These are phyloP conservation scores for Porites lobata DNA, from an alignment of 92 coral and sea anemone species.

Conservation along the genomic window DNA sequence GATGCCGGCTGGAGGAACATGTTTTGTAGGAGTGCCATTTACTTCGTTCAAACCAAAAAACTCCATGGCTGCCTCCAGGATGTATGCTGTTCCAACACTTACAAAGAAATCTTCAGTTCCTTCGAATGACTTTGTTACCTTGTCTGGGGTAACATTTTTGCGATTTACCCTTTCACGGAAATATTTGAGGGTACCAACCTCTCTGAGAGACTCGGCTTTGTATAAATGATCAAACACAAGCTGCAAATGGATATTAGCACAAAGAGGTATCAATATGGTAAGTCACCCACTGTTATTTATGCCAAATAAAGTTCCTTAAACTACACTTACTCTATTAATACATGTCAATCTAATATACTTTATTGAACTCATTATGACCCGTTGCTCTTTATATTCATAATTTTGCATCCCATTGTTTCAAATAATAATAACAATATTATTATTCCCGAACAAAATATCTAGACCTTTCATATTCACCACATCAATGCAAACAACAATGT, in stretches of 20 bases:
- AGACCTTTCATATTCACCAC: too few species aligned
- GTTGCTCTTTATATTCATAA: too few species aligned
- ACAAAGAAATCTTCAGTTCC: constrained; percentile 29
- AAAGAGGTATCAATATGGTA: too few species aligned
- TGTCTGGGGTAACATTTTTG: constrained; percentile 36
- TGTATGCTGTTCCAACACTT: constrained; percentile 28
- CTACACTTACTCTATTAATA: too few species aligned
- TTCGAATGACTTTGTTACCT: constrained; percentile 30
- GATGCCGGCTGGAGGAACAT: constrained; percentile 41
- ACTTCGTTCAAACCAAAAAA: constrained; percentile 34
- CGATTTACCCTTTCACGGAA: constrained; percentile 32
- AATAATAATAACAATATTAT: too few species aligned
- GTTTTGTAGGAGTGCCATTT: constrained; percentile 23
- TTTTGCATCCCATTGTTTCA: too few species aligned
- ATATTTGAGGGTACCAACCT: constrained; percentile 68
- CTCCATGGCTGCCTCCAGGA: constrained; percentile 38
- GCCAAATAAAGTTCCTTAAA: too few species aligned
- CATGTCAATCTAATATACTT: too few species aligned
- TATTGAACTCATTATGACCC: too few species aligned
- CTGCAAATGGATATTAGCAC: neutral
- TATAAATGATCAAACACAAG: constrained; percentile 6
- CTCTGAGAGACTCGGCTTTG: constrained; percentile 31
- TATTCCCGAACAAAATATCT: too few species aligned
- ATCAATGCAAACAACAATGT: neutral
- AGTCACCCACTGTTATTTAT: too few species aligned